Conservation (phyloP, 2,113 vertebrate genomes). For the Myotis lucifugus region DNA sequence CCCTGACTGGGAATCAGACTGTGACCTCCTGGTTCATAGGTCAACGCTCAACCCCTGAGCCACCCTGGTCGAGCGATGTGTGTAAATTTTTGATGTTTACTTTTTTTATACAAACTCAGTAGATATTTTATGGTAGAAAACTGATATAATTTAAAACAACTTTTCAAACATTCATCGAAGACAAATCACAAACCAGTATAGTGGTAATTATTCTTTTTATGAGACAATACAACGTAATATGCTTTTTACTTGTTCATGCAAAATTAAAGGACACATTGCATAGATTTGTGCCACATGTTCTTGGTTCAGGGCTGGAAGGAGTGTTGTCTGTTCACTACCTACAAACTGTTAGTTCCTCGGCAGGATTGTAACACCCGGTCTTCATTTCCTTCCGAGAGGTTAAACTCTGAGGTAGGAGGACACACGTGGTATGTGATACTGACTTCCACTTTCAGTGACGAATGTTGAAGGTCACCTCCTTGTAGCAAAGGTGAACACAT, state of each 20-base stretch:
- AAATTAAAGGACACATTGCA: neutral
- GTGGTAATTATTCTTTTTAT: constrained; percentile 17
- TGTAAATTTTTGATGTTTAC: neutral
- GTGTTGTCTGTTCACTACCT: neutral
- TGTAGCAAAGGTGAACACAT: neutral
- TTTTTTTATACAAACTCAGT: neutral
- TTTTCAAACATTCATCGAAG: neutral
- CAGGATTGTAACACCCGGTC: neutral
- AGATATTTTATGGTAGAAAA: constrained; percentile 28
- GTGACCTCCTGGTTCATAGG: too few relatives aligned
- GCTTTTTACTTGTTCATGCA: constrained; percentile 1
- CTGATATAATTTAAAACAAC: neutral
- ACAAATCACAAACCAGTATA: neutral
- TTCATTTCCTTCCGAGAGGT: constrained; percentile 13
- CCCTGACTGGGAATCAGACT: too few relatives aligned
- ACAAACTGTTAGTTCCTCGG: neutral
- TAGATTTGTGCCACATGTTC: neutral
- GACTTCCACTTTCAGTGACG: neutral
- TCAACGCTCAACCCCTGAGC: too few relatives aligned
- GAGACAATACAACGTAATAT: neutral
- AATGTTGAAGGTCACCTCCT: neutral
- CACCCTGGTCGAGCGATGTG: too few relatives aligned
- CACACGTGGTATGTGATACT: neutral
- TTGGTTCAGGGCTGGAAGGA: neutral
- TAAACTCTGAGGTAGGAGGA: neutral